Evolutionary conservation across 2,888 invertebrate species (phyloP), one percentile per base, ranked within the genome.

Genomic region (Philaethria dido): DNA sequence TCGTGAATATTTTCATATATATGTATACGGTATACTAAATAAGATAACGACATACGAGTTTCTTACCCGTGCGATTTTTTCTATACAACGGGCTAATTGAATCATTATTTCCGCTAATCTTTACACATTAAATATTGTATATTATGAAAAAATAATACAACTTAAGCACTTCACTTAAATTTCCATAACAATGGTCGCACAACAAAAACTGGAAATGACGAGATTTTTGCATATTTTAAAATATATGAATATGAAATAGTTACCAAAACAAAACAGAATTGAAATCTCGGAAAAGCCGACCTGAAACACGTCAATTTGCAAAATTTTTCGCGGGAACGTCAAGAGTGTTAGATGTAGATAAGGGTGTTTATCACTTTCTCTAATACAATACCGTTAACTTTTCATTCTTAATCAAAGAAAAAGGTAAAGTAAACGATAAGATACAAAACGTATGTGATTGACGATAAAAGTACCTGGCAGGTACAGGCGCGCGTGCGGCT

Each of bases 161-260:
- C 74, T 80, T 81, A 77, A 77, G 68, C 75, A 75, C 78, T 78
- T 75, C 75, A 75, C 80, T 78, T 77, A 74, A 78, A 90, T 89
- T 84, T 87, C 78, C 89, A 87, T 88, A 85, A 91, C 87, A 91
- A 91, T 88, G 81, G 82, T 84, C 79, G 74, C 77, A 81, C 78
- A 86, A 89, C 86, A 87, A 87, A 87, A 84, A 84, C 80, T 82
- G 77, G 78, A 84, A 85, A 84, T 85, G 84, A 83, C 78, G 76
- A 80, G 78, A 84, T 84, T 85, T 85, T 84, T 85, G 83, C 77
- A 81, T 83, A 45, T 52, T 64, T 59, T 48, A 50, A 82, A 79
- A 82, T 79, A 79, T 79, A 81, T 88, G 76, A 83, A 89, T 89
- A 89, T 87, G 85, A 78, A 87, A 84, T 75, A 78, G 79, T 75